These are phyloP conservation scores for Scarus forsteni DNA, from an alignment of 2,797 vertebrate species.

Conservation along the genomic window DNA sequence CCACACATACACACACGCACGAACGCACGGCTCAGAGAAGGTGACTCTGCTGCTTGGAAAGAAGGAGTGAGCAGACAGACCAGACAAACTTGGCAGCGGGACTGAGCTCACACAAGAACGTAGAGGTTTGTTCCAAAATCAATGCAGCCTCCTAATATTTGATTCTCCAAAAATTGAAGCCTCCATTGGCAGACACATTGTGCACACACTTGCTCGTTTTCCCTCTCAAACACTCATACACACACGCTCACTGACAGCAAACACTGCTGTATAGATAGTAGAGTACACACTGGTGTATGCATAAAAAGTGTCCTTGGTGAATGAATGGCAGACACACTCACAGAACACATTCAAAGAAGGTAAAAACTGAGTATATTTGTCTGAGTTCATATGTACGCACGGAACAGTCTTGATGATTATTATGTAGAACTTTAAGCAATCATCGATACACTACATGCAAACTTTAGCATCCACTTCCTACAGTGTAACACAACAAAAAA, in stretches of 20 bases:
- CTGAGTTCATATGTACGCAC: slow-evolving; percentile 1
- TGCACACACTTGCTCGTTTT: slow-evolving; percentile 6
- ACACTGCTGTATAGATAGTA: slow-evolving; percentile 16
- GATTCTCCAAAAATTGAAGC: slow-evolving; percentile 64
- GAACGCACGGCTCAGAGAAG: slow-evolving; percentile 33
- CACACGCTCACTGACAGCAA: slow-evolving; percentile 8
- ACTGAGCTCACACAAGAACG: slow-evolving; percentile 66
- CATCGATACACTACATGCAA: not conserved
- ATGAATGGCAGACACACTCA: slow-evolving; percentile 18
- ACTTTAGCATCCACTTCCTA: slow-evolving; percentile 4
- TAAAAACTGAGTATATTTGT: not conserved
- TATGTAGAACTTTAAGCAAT: not conserved
- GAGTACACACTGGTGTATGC: slow-evolving; percentile 9
- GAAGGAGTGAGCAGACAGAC: slow-evolving; percentile 71
- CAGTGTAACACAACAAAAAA: not conserved
- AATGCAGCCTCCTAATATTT: slow-evolving; percentile 78
- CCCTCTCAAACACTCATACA: not conserved
- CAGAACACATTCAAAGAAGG: slow-evolving; percentile 9
- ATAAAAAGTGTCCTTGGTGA: slow-evolving; percentile 1
- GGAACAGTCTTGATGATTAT: not conserved
- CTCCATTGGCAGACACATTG: slow-evolving; percentile 51
- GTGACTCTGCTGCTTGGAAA: slow-evolving; percentile 58
- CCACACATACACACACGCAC: slow-evolving; percentile 22
- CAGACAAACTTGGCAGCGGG: slow-evolving; percentile 74
- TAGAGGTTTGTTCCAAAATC: slow-evolving; percentile 74